Evolutionary conservation across 2,113 vertebrate genomes (phyloP).

Genomic region (Himantopus leucocephalus): DNA sequence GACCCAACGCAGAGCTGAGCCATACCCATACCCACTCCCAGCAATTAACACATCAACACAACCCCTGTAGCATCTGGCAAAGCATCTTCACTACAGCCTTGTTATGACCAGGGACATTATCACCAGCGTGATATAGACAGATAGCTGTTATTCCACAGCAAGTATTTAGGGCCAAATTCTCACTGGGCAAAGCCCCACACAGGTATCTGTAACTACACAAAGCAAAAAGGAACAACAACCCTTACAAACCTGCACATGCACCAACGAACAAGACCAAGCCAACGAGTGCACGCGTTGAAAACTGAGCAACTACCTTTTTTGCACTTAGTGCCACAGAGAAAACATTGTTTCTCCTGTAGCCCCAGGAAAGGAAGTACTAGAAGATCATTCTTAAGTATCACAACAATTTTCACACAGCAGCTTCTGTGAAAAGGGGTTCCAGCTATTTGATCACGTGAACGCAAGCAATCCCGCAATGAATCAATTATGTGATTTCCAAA

Average conservation of each 20-base stretch:
- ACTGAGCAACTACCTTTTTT: neutral
- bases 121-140: neutral
- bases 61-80: neutral
- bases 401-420: slow-evolving; percentile 27
- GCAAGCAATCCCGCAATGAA: neutral
- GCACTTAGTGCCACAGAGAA: neutral
- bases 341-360: neutral
- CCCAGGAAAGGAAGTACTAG: slow-evolving; percentile 16
- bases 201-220: neutral
- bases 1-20: neutral
- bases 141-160: neutral
- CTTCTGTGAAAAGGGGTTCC: slow-evolving; percentile 10
- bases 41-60: neutral
- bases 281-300: neutral
- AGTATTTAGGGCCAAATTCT: neutral
- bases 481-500: slow-evolving; percentile 20
- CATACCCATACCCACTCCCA: fast-evolving
- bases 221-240: neutral
- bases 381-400: slow-evolving; percentile 16
- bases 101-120: neutral
- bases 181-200: neutral
- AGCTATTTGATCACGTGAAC: neutral
- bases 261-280: neutral
- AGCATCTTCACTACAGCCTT: neutral
- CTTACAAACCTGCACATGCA: neutral